Base-by-base conservation (phyloP, 1,140 invertebrate genomes). In the Conus ventricosus region DNA sequence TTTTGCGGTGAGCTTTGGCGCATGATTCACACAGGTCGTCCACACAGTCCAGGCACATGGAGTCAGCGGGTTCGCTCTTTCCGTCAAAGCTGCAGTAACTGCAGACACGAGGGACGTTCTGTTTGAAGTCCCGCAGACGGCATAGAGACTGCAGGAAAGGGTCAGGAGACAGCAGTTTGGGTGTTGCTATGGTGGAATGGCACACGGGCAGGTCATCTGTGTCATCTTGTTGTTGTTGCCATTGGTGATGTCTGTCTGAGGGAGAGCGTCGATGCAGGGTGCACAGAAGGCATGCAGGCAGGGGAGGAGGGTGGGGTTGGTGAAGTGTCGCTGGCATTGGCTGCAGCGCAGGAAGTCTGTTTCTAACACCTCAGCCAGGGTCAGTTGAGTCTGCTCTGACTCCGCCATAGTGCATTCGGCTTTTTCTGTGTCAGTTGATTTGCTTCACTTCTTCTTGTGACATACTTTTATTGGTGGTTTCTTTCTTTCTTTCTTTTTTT, bases 1-100 rank as follows among this genome's bases (percentile, higher is more conserved):
- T 95, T 63, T 91, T 91, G 4, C 87, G 89, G 89, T 95, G 94
- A 0, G 93, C 93, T 23, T 89, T 90, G 2, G 90, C 88, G 86
- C 94, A 95, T 51, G 78, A 82, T 20, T 91, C 89, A 89, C 94
- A 95, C 89, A 95, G 90, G 67, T 94, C 91, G 85, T 95, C 94
- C 39, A 90, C 90, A 81, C 94, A 95, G 17, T 94, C 91, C 4
- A 95, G 87, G 87, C 94, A 95, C 13, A 92, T 81, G 25, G 82
- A 86, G 10, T 83, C 90, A 7, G 94, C 94, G 13, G 57, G 25
- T 11, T 87, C 84, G 10, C 67, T 87, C 76, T 92, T 92, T 0
- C 91, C 90, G 76, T 93, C 92, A 89, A 90, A 94, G 23, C 75
- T 87, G 84, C 94, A 95, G 89, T 95, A 95, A 55, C 92, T 93